These are phyloP conservation scores for Calephelis nemesis DNA, from an alignment of 1,140 invertebrate genomes.

Conservation along the genomic window DNA sequence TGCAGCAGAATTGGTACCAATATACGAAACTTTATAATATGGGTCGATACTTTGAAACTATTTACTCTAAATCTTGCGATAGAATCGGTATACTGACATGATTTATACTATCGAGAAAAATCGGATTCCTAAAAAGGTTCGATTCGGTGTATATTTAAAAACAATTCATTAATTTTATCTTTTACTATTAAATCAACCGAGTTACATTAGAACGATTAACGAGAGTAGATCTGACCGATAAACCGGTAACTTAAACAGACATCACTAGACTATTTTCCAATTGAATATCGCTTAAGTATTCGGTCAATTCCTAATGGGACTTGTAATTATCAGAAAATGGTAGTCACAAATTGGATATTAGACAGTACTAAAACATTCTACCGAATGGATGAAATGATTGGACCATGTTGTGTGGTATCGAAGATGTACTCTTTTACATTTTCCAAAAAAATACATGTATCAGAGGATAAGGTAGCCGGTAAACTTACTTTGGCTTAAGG, in stretches of 20 bases:
- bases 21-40: conserved; percentile 6
- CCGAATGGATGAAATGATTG: conserved; percentile 1
- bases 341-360: conserved; percentile 43
- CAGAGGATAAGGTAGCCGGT: no score
- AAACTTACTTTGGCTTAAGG: no score
- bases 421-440: no score
- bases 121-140: conserved; percentile 20
- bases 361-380: conserved; percentile 16
- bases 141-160: conserved; percentile 19
- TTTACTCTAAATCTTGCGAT: conserved; percentile 20
- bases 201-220: conserved; percentile 54
- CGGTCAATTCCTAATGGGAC: conserved; percentile 38
- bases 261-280: conserved; percentile 43
- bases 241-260: background rate
- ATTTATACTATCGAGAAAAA: conserved; percentile 22
- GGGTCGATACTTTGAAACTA: conserved; percentile 16
- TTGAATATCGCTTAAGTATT: conserved; percentile 52
- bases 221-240: conserved; percentile 55
- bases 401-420: background rate
- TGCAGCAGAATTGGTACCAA: background rate
- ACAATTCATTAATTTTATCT: conserved; percentile 58
- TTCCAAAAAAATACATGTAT: no score
- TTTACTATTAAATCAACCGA: conserved; percentile 55
- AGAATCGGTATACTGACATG: conserved; percentile 18
- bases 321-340: conserved; percentile 22